phyloP scores from a whole-genome alignment of 2,888 invertebrate species.

The Latrodectus elegans region DNA sequence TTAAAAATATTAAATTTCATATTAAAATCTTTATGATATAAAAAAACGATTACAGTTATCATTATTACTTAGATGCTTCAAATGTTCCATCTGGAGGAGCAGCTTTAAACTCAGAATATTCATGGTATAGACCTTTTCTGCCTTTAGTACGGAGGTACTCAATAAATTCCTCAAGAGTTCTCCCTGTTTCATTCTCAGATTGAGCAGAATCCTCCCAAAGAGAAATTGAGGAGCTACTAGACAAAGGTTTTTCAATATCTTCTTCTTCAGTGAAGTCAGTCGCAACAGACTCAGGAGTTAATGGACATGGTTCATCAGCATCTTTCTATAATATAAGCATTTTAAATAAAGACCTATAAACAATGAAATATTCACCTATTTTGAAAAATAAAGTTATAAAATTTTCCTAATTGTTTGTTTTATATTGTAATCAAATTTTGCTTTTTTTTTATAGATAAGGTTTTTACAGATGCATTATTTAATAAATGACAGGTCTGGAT shows the following conservation, averaged over 20 bases:
- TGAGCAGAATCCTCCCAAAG: constrained; percentile 59
- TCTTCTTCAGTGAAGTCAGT: constrained; percentile 68
- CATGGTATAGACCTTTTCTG: constrained; percentile 83
- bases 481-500: no score
- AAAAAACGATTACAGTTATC: no score
- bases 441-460: no score
- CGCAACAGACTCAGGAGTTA: constrained; percentile 64
- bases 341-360: no score
- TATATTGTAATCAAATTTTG: no score
- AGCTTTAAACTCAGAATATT: constrained; percentile 90
- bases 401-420: no score
- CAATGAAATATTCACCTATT: no score
- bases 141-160: constrained; percentile 85
- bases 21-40: no score
- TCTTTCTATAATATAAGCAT: constrained; percentile 41
- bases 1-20: no score
- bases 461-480: no score
- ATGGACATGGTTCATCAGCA: constrained; percentile 41
- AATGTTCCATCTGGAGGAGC: constrained; percentile 91
- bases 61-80: constrained; percentile 80
- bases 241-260: constrained; percentile 45
- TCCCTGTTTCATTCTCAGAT: constrained; percentile 40
- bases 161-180: constrained; percentile 83
- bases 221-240: constrained; percentile 53
- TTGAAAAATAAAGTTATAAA: no score